Evolutionary conservation across 2,888 invertebrate genomes (phyloP), one percentile per base, ranked within the genome.

Genomic region (Bedellia somnulentella): DNA sequence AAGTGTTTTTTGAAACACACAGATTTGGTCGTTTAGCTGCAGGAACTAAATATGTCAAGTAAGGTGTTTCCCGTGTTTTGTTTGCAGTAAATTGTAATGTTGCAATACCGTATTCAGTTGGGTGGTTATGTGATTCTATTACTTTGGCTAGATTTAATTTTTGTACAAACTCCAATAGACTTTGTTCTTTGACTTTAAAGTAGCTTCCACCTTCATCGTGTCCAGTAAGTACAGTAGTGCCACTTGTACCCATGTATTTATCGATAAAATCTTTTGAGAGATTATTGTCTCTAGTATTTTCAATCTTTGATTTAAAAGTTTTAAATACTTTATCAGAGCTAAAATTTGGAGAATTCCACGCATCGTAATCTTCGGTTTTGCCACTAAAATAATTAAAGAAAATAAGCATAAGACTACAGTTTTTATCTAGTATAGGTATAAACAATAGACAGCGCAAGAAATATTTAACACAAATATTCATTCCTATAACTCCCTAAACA

Each of bases 351-450:
- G 6, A 6, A 8, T 17, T 18, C 28, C 28, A 28, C 6, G 17
- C 21, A 9, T 28, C 13, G 13, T 9, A 28, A 18, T 28, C 28
- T 28, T 9, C 6, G 8, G 5, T 17, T 2, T 28, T 28, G 3
- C 28, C 28, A 6, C 28, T 28, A 21, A 8, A 18, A 28, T 3
- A 15, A 27, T n/a, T n/a, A n/a, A n/a, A n/a, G n/a, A n/a, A n/a
- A n/a, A n/a, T n/a, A n/a, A n/a, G n/a, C n/a, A n/a, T n/a, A n/a
- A n/a, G n/a, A n/a, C n/a, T n/a, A n/a, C n/a, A n/a, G n/a, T n/a
- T n/a, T n/a, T n/a, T n/a, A n/a, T n/a, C n/a, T n/a, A n/a, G n/a
- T n/a, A n/a, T n/a, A n/a, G n/a, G n/a, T n/a, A n/a, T n/a, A n/a
- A n/a, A n/a, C n/a, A n/a, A n/a, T n/a, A n/a, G n/a, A n/a, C n/a